These are phyloP conservation scores for Psammodynastes pulverulentus DNA, from an alignment of 2,113 vertebrate species.

Conservation along the genomic window DNA sequence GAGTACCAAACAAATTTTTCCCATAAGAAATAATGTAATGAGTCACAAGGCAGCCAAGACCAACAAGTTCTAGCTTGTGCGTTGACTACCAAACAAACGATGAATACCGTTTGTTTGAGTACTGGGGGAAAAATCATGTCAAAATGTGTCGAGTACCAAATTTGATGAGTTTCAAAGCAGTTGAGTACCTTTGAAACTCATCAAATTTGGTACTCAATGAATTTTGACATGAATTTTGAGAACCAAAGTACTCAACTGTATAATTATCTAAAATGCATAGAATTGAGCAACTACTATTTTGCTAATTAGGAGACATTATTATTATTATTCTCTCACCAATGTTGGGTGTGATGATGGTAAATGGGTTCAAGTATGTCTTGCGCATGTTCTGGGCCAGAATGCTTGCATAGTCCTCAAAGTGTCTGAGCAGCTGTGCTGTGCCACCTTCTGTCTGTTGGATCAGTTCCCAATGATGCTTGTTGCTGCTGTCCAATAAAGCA, in stretches of 20 bases:
- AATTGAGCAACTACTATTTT: not conserved
- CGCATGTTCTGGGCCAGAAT: constrained; percentile 93
- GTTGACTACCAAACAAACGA: not conserved
- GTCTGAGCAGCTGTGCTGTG: constrained; percentile 82
- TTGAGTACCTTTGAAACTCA: not conserved
- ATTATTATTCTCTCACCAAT: constrained; percentile 78
- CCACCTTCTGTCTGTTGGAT: constrained; percentile 92
- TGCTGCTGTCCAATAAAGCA: constrained; percentile 79
- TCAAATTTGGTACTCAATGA: no score
- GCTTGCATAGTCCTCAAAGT: constrained; percentile 88
- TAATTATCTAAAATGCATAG: not conserved
- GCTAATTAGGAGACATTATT: not conserved
- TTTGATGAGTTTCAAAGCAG: not conserved
- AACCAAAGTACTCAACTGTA: not conserved
- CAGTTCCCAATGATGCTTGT: constrained; percentile 87
- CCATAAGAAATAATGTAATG: not conserved
- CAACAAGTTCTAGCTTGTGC: not conserved
- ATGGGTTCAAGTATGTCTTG: constrained; percentile 94
- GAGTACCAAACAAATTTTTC: not conserved
- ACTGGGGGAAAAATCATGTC: not conserved
- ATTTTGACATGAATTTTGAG: no score
- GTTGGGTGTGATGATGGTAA: constrained; percentile 92
- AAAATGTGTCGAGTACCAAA: not conserved
- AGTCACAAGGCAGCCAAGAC: not conserved
- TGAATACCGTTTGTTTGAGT: not conserved